phyloP scores from a whole-genome alignment of 2,888 invertebrate genomes.

The Drosophila helvetica region DNA sequence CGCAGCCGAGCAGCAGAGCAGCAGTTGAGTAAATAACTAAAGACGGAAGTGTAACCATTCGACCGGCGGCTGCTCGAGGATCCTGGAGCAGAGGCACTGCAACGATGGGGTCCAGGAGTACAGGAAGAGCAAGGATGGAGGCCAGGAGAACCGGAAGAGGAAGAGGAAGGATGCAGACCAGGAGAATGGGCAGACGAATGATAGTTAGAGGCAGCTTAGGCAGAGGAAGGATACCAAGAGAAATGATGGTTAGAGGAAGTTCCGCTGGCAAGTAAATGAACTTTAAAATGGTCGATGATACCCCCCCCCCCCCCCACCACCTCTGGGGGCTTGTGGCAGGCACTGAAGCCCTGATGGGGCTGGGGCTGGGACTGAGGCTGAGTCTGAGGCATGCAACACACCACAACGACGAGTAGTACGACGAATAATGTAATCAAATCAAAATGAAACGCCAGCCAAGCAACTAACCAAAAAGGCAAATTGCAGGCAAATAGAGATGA shows the following conservation, averaged over 20 bases:
- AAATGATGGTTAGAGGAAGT: not conserved
- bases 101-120: slow-evolving; percentile 3
- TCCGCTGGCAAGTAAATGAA: slow-evolving; percentile 65
- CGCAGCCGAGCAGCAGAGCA: slow-evolving; percentile 29
- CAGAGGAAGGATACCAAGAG: slow-evolving; percentile 1
- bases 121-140: not conserved
- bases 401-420: not conserved
- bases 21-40: slow-evolving; percentile 74
- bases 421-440: slow-evolving; percentile 75
- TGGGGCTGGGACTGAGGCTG: not conserved
- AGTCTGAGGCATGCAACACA: slow-evolving; percentile 26
- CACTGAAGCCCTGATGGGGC: not conserved
- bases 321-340: not conserved
- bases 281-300: slow-evolving; percentile 65
- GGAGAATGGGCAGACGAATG: slow-evolving; percentile 3
- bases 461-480: slow-evolving; percentile 57
- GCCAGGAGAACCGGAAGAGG: not conserved
- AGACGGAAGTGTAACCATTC: slow-evolving; percentile 64
- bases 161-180: not conserved
- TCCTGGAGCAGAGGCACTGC: not conserved
- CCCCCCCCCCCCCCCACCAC: not conserved
- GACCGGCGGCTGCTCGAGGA: slow-evolving; percentile 29
- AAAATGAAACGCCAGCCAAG: slow-evolving; percentile 58
- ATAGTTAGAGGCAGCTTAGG: not conserved
- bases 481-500: slow-evolving; percentile 38